Base-by-base conservation (phyloP, 2,888 invertebrate genomes). In the Drosophila barbarae region DNA sequence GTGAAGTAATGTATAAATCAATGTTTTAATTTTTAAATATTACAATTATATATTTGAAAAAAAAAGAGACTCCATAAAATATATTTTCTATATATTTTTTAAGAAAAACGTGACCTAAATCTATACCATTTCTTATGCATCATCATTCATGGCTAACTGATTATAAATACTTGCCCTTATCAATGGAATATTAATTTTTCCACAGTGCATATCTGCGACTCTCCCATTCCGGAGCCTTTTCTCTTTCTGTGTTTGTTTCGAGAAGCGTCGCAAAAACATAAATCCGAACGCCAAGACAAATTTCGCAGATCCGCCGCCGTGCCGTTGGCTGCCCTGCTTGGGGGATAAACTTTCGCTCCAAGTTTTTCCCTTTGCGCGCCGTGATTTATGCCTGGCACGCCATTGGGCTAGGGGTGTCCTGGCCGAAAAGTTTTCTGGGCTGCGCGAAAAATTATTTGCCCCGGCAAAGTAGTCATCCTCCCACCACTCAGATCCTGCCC, bases 231-330 rank as follows among this genome's bases (percentile, higher is more conserved):
- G 26, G 68, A 41, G 55, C 41, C 38, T 53, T 53, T 52, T 53
- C 52, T 52, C 55, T 50, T 55, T 64, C 65, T 50, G 65, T 74
- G 76, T 84, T 84, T 79, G 79, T 85, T 82, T 71, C 76, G 71
- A 77, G 74, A 73, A 75, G 81, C 84, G 84, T 85, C 72, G 73
- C 81, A 85, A 78, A 73, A 76, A 76, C 76, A 76, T 86, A 85
- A 86, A 86, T 86, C 83, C 76, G 73, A 76, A 76, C 82, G 86
- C 85, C 79, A 86, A 84, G 87, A 86, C 85, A 86, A 86, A 86
- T 86, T 86, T 86, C 75, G 78, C 85, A 86, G 85, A 86, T 84
- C 81, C 81, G 79, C 78, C 69, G 80, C 59, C 67, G 66, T 78
- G 76, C 80, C 70, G 82, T 63, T 71, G 65, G 68, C 46, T 63